Percentiles rank a stretch among this genome's conserved stretches.
Conservation (phyloP, 2,797 vertebrate genomes). For the Eulemur mongoz region DNA sequence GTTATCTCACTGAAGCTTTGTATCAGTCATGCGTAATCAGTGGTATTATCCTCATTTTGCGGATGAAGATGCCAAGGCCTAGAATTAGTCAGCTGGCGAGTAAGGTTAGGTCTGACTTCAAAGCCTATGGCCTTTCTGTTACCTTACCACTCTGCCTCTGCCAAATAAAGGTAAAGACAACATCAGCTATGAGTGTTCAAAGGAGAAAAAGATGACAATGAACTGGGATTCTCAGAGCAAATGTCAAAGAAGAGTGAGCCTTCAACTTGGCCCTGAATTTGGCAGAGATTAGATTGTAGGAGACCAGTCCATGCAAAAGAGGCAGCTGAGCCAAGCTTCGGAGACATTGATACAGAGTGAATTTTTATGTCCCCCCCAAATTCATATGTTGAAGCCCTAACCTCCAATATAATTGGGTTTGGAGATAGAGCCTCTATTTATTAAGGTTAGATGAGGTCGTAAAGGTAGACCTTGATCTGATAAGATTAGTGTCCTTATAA, state of each 20-base stretch:
- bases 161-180: slow-evolving; percentile 2
- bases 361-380: neutral
- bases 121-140: neutral
- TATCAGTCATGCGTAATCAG: neutral
- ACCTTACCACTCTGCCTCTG: neutral
- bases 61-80: neutral
- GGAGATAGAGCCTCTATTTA: neutral
- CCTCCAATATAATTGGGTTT: neutral
- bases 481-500: neutral
- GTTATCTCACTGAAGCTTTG: neutral
- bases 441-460: neutral
- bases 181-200: neutral
- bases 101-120: neutral
- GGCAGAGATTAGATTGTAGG: neutral
- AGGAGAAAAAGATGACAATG: neutral
- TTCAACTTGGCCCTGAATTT: neutral
- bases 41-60: slow-evolving; percentile 36
- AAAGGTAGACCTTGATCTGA: neutral
- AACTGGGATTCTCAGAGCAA: neutral
- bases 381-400: neutral
- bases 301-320: neutral
- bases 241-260: neutral
- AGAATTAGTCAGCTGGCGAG: neutral
- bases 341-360: neutral
- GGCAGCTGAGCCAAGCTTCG: slow-evolving; percentile 29